These are phyloP conservation scores for Cinara cedri DNA, from an alignment of 2,888 invertebrate genomes.

Conservation along the genomic window DNA sequence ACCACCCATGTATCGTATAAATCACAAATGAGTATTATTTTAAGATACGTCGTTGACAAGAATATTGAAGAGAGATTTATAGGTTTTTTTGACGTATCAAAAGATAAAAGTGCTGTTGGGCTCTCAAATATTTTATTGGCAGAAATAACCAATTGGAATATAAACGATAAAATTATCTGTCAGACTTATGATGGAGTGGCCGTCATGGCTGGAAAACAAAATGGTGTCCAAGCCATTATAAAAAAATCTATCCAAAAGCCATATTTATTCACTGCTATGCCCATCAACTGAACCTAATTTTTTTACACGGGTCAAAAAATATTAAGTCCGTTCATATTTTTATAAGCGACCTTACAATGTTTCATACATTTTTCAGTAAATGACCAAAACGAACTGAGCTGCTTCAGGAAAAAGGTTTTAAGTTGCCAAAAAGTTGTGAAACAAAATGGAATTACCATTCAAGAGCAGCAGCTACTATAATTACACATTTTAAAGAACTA, in stretches of 20 bases:
- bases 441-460: not conserved
- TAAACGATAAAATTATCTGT: not conserved
- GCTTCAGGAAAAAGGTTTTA: not conserved
- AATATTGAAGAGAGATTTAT: constrained; percentile 49
- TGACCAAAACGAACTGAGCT: constrained; percentile 27
- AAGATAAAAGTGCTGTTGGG: not conserved
- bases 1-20: constrained; percentile 50
- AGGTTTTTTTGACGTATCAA: constrained; percentile 41
- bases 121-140: constrained; percentile 9
- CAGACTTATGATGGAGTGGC: constrained; percentile 1
- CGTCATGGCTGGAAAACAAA: not conserved
- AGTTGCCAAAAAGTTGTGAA: not conserved
- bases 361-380: constrained; percentile 14
- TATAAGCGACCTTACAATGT: not conserved
- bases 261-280: constrained; percentile 12
- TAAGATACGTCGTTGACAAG: constrained; percentile 42
- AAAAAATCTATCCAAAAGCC: not conserved
- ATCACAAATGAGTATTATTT: constrained; percentile 56
- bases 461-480: constrained; percentile 5
- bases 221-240: not conserved
- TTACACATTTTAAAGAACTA: constrained; percentile 20
- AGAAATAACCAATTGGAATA: constrained; percentile 8
- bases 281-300: constrained; percentile 18
- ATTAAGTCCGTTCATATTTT: not conserved
- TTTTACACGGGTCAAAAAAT: constrained; percentile 14